A percentile compares a stretch with the other conserved stretches of the same genome.
Evolutionary conservation across 2,797 vertebrate species (phyloP).

Genomic region (Acrocephalus scirpaceus): DNA sequence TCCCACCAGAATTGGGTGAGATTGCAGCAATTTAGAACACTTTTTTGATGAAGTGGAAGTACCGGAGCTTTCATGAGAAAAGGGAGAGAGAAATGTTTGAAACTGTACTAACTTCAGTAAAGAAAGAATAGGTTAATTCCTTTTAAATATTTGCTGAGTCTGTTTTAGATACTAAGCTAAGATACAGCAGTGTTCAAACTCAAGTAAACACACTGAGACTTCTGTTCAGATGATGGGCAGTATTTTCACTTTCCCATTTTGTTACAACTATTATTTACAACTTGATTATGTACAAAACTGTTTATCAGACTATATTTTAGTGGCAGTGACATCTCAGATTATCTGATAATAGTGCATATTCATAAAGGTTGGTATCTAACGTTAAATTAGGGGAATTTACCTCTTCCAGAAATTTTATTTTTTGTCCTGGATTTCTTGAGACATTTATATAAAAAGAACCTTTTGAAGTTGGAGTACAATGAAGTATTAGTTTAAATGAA

Average conservation of each 20-base stretch:
- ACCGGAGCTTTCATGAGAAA: neutral
- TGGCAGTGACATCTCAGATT: neutral
- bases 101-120: neutral
- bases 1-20: neutral
- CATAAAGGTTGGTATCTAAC: neutral
- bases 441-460: neutral
- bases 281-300: neutral
- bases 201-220: neutral
- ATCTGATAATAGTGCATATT: neutral
- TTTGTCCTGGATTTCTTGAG: neutral
- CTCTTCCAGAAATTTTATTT: neutral
- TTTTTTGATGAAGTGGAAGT: neutral
- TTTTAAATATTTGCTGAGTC: neutral
- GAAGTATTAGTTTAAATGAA: neutral
- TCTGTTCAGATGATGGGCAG: neutral
- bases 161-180: neutral
- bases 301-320: neutral
- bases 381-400: neutral
- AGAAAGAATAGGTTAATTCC: neutral
- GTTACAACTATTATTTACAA: neutral
- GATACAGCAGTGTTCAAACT: neutral
- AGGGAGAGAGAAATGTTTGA: neutral
- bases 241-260: neutral
- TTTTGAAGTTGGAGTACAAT: neutral
- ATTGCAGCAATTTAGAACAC: neutral